Conservation (phyloP, 2,113 vertebrate species). For the Pogonocichla stellata region DNA sequence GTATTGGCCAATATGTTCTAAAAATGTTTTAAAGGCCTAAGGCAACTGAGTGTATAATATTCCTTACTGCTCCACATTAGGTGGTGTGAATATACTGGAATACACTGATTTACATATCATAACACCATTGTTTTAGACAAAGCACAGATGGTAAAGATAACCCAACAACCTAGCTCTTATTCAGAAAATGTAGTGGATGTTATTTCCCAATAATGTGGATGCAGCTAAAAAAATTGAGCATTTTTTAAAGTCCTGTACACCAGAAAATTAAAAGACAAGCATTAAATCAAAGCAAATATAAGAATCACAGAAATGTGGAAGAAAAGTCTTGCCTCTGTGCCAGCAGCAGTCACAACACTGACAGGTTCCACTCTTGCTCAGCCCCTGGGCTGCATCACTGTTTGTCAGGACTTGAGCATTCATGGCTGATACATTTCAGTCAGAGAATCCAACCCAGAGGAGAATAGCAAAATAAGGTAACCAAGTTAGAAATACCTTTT, state of each 20-base stretch:
- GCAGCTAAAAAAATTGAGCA: neutral
- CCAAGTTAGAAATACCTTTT: neutral
- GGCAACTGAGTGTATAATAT: neutral
- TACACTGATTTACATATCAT: neutral
- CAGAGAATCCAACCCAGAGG: neutral
- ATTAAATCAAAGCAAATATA: neutral
- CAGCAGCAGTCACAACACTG: neutral
- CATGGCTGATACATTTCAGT: rapidly evolving
- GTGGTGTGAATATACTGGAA: neutral
- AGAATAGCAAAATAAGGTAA: neutral
- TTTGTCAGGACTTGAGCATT: neutral
- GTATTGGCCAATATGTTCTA: neutral
- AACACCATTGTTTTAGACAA: neutral
- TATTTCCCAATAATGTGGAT: neutral
- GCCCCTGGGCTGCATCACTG: neutral
- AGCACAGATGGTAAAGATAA: neutral
- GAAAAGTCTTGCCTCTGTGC: neutral
- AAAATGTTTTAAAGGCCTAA: neutral
- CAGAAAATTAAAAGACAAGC: neutral
- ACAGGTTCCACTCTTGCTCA: neutral
- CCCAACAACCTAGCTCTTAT: neutral
- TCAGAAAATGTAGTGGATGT: neutral
- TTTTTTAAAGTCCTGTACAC: neutral
- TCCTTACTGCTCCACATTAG: neutral
- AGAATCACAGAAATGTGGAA: neutral